Conservation (phyloP, 2,888 invertebrate species). For the Drosophila acutilabella region DNA sequence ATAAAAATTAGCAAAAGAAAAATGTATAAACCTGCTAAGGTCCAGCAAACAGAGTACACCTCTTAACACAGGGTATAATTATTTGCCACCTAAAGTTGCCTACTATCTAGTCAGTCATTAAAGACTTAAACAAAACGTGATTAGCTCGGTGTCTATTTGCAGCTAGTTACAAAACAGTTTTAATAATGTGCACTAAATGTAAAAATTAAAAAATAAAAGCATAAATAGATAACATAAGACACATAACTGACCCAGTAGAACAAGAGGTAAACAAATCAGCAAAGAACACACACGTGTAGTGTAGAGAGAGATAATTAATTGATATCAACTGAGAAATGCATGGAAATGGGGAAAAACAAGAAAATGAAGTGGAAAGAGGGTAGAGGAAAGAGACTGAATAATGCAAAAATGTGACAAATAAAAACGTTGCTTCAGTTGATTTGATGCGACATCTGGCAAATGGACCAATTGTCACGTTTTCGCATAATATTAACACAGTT, state of each 20-base stretch:
- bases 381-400: slow-evolving; percentile 1
- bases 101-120: neutral
- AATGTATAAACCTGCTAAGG: too few relatives aligned
- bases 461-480: slow-evolving; percentile 67
- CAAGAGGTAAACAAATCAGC: slow-evolving; percentile 4
- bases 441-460: slow-evolving; percentile 19
- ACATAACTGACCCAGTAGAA: slow-evolving; percentile 36
- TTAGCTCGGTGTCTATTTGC: neutral
- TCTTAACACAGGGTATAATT: too few relatives aligned
- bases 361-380: slow-evolving; percentile 13
- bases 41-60: too few relatives aligned
- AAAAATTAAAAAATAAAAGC: neutral
- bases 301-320: slow-evolving; percentile 33
- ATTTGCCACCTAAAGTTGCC: neutral
- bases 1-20: too few relatives aligned
- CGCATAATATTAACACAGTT: slow-evolving; percentile 56
- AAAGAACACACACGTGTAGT: slow-evolving; percentile 29
- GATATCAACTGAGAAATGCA: slow-evolving; percentile 35
- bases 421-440: slow-evolving; percentile 27
- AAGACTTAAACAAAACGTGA: neutral
- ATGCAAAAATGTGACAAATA: slow-evolving; percentile 24
- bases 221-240: neutral
- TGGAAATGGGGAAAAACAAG: slow-evolving; percentile 10
- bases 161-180: neutral
- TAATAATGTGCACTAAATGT: neutral